These are phyloP conservation scores for Percina caprodes DNA, from an alignment of 2,113 vertebrate species.

Conservation along the genomic window DNA sequence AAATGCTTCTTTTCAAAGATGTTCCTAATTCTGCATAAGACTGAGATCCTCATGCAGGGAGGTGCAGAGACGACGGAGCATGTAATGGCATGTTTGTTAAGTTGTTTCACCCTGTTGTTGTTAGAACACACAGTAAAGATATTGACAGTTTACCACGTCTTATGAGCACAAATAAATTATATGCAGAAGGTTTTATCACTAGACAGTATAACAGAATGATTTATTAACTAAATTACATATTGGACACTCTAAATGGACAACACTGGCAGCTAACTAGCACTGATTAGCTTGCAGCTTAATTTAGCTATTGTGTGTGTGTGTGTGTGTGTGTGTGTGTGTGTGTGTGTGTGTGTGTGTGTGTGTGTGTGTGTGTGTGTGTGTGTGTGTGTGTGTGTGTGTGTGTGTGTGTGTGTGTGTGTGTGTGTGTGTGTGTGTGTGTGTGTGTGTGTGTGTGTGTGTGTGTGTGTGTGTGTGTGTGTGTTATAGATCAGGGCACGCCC, in stretches of 20 bases:
- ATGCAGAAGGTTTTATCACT: neutral
- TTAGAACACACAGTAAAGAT: neutral
- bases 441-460: neutral
- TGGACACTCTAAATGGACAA: neutral
- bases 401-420: conserved; percentile 26
- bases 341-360: conserved; percentile 29
- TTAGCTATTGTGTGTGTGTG: conserved; percentile 20
- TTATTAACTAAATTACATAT: neutral
- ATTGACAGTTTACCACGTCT: neutral
- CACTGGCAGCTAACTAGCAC: neutral
- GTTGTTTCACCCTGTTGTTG: neutral
- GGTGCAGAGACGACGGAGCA: neutral
- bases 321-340: neutral
- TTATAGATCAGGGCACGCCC: conserved; percentile 86
- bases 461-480: conserved; percentile 26
- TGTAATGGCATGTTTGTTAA: neutral
- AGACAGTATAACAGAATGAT: neutral
- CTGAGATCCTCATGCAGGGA: neutral
- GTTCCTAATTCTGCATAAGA: neutral
- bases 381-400: neutral
- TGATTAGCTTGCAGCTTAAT: conserved; percentile 25
- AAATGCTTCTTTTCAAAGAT: no score
- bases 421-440: conserved; percentile 21
- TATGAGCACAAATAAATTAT: neutral
- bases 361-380: conserved; percentile 22